These are phyloP conservation scores for Epizoanthus rinbou DNA, from an alignment of 92 coral and sea anemone genomes.

Conservation along the genomic window DNA sequence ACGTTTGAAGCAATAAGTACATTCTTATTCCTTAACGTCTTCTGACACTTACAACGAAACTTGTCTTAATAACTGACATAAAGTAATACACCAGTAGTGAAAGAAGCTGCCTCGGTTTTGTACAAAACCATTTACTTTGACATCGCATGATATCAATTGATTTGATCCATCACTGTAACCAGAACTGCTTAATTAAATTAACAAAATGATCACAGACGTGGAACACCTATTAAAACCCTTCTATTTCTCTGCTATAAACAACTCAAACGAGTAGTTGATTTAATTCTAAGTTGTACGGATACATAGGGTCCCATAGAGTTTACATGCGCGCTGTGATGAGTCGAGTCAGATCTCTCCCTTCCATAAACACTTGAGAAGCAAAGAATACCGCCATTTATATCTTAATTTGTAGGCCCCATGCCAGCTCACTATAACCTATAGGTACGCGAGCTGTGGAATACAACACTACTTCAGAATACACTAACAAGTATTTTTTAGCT, in stretches of 20 bases:
- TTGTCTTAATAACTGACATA: too few species aligned
- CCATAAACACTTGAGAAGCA: neutral
- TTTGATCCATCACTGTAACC: neutral
- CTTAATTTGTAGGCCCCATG: neutral
- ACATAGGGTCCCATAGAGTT: neutral
- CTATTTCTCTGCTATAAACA: neutral
- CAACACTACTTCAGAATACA: too few species aligned
- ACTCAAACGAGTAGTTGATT: neutral
- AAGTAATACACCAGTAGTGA: too few species aligned
- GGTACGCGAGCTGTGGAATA: too few species aligned
- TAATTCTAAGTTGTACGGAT: too few species aligned
- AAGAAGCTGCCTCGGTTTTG: neutral
- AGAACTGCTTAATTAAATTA: neutral
- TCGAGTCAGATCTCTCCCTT: neutral
- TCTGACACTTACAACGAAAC: too few species aligned
- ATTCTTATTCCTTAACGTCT: too few species aligned
- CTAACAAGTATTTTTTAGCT: too few species aligned
- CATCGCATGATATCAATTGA: neutral
- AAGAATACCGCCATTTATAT: neutral
- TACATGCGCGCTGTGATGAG: neutral
- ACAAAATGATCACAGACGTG: neutral
- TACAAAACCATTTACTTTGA: neutral
- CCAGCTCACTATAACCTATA: slow-evolving; percentile 23
- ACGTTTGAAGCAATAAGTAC: too few species aligned
- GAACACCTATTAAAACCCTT: neutral